Percentiles rank a stretch among this genome's conserved stretches.
Evolutionary conservation across 2,888 invertebrate genomes (phyloP).

Genomic region (Nemotelus nigrinus): DNA sequence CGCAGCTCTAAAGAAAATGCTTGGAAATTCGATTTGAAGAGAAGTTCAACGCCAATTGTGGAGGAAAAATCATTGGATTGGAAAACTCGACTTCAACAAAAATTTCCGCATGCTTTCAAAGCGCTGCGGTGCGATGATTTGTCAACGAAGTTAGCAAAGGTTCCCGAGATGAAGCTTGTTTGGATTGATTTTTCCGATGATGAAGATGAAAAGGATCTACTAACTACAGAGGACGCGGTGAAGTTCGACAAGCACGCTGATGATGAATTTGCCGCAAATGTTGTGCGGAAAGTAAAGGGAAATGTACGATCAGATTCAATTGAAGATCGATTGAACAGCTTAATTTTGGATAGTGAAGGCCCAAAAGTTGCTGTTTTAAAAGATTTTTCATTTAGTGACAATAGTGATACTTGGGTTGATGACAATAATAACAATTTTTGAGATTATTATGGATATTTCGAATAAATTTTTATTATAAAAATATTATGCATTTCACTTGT

Average conservation of each 20-base stretch:
- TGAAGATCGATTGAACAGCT: neutral
- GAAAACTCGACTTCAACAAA: neutral
- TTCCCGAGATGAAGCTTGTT: neutral
- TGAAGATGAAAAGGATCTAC: neutral
- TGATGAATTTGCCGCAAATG: neutral
- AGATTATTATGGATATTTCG: neutral
- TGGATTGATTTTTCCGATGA: slow-evolving; percentile 2
- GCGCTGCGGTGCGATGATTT: neutral
- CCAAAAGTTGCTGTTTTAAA: neutral
- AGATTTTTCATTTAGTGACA: neutral
- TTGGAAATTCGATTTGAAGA: no score
- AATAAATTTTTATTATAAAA: no score
- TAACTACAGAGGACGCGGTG: neutral
- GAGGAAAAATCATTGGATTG: neutral
- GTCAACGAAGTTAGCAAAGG: neutral
- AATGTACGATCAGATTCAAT: neutral
- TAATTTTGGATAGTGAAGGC: neutral
- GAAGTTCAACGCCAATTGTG: neutral
- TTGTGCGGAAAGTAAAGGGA: neutral
- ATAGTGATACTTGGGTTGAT: neutral
- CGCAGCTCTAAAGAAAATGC: no score
- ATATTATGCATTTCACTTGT: no score
- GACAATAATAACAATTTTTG: slow-evolving; percentile 7
- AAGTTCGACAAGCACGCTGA: neutral
- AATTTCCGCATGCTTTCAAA: neutral